phyloP scores from a whole-genome alignment of 2,888 invertebrate genomes.

The Metacarcinus magister region DNA sequence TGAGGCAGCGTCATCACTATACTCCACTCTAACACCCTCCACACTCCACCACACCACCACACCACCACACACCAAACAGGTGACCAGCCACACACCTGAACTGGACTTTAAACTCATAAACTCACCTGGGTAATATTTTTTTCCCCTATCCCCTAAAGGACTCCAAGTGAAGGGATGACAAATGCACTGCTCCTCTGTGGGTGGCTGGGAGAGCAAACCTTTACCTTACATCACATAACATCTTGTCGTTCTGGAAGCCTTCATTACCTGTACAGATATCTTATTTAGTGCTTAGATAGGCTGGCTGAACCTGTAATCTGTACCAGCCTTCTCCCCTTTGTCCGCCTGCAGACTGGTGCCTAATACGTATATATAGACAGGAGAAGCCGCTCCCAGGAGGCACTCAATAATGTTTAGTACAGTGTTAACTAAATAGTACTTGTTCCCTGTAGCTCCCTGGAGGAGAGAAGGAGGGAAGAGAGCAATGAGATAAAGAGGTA shows the following conservation, averaged over 20 bases:
- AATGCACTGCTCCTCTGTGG: not conserved
- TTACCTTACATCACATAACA: not conserved
- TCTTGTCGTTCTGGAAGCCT: not conserved
- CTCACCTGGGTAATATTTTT: not conserved
- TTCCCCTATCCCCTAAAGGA: not conserved
- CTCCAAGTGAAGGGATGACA: not conserved
- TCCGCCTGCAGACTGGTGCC: not conserved
- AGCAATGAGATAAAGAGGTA: not conserved
- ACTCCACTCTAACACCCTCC: too few species aligned
- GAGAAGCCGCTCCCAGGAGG: not conserved
- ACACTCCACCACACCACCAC: too few species aligned
- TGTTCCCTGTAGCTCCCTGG: not conserved
- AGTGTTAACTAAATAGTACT: slow-evolving; percentile 13
- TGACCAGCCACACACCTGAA: too few species aligned
- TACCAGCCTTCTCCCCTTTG: not conserved
- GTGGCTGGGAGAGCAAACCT: not conserved
- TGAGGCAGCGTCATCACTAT: too few species aligned
- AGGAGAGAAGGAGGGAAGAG: not conserved
- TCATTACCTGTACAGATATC: slow-evolving; percentile 39
- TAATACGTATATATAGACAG: not conserved
- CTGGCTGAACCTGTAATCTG: slow-evolving; percentile 18
- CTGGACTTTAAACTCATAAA: slow-evolving; percentile 1
- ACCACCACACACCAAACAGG: not conserved
- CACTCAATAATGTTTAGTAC: not conserved
- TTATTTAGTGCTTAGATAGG: slow-evolving; percentile 39